Conservation (phyloP, 2,888 invertebrate species). For the Ichneumoninae sp. region DNA sequence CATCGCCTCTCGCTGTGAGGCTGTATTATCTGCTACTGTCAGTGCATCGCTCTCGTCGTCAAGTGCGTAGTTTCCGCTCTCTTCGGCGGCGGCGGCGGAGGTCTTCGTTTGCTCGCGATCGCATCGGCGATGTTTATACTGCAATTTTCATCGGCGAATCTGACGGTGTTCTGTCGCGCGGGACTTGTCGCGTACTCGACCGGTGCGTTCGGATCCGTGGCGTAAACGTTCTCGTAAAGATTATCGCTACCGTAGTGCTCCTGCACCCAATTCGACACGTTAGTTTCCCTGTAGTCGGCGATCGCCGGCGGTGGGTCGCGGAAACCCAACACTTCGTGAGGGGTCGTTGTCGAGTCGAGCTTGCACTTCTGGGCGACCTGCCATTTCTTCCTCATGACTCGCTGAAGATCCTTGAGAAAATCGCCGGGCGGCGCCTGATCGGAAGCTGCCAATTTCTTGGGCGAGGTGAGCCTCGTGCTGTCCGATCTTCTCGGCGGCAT, state of each 20-base stretch:
- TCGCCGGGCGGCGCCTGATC: conserved; percentile 91
- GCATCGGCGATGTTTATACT: conserved; percentile 82
- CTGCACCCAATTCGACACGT: conserved; percentile 95
- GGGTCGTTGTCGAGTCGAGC: conserved; percentile 93
- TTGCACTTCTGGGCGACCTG: conserved; percentile 97
- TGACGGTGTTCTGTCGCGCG: conserved; percentile 75
- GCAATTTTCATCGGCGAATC: conserved; percentile 79
- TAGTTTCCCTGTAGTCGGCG: conserved; percentile 91
- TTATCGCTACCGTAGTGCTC: conserved; percentile 92
- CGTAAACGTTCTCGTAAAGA: conserved; percentile 91
- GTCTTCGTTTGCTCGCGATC: conserved; percentile 87
- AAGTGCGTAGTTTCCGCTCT: conserved; percentile 95
- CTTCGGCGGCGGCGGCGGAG: conserved; percentile 96
- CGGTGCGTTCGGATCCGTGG: conserved; percentile 84
- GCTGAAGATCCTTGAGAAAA: conserved; percentile 94
- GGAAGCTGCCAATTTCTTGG: conserved; percentile 90
- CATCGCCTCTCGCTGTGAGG: conserved; percentile 79
- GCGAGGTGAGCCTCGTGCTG: conserved; percentile 86
- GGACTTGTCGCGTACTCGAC: conserved; percentile 84
- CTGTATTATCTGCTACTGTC: conserved; percentile 82
- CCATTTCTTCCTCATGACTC: conserved; percentile 97
- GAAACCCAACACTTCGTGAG: conserved; percentile 96
- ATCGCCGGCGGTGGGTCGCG: conserved; percentile 90
- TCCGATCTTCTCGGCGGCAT: conserved; percentile 92
- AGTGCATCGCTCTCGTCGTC: conserved; percentile 86